Conservation (phyloP, 1,140 invertebrate genomes). For the Micrasema longulum region DNA sequence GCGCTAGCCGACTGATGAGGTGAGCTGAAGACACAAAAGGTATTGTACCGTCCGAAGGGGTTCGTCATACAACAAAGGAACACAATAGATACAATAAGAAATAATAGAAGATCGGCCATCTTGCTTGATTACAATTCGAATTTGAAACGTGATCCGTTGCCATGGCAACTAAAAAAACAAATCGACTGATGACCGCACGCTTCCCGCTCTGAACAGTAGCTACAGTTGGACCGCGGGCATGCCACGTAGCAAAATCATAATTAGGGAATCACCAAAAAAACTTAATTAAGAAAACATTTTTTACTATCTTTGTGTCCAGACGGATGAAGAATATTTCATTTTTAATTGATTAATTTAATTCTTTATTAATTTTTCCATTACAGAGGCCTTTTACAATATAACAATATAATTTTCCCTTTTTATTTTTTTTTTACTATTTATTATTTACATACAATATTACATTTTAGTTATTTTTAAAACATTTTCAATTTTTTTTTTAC, state of each 20-base stretch:
- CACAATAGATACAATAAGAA: slow-evolving; percentile 55
- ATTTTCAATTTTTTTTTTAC: too few species aligned
- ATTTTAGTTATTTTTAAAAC: too few species aligned
- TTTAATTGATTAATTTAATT: too few species aligned
- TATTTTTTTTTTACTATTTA: too few species aligned
- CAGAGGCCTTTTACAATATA: too few species aligned
- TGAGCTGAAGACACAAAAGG: slow-evolving; percentile 45
- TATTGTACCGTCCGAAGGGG: slow-evolving; percentile 50
- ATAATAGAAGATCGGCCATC: slow-evolving; percentile 52
- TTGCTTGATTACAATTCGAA: slow-evolving; percentile 55
- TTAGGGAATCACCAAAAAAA: too few species aligned
- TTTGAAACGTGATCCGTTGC: slow-evolving; percentile 54
- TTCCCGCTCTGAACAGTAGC: slow-evolving; percentile 49
- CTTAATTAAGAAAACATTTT: too few species aligned
- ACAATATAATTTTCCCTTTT: too few species aligned
- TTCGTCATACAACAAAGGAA: slow-evolving; percentile 46
- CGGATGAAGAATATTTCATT: too few species aligned
- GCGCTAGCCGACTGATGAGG: not conserved
- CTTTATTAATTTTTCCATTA: too few species aligned
- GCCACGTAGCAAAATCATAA: not conserved
- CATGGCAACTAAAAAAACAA: slow-evolving; percentile 50
- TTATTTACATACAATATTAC: too few species aligned
- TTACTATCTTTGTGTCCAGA: too few species aligned
- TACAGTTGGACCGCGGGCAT: slow-evolving; percentile 6
- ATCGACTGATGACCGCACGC: slow-evolving; percentile 50